These are phyloP conservation scores for Chloropsis hardwickii DNA, from an alignment of 2,113 vertebrate species.

Conservation along the genomic window DNA sequence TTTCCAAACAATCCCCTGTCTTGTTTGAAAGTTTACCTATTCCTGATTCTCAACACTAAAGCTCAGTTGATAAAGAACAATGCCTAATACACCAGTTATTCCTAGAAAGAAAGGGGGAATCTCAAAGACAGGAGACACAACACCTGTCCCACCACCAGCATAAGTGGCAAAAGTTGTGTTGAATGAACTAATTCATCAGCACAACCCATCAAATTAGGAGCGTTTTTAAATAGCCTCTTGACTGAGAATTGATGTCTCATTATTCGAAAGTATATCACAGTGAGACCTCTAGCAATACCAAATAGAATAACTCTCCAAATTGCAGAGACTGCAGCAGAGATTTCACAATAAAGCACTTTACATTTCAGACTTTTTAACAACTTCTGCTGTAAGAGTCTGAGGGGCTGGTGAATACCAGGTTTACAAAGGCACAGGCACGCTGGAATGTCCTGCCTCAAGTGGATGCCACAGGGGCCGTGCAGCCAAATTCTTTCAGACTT, in stretches of 20 bases:
- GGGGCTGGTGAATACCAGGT: constrained; percentile 7
- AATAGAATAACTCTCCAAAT: neutral
- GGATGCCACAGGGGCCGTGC: neutral
- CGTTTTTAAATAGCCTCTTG: constrained; percentile 46
- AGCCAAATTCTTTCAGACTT: constrained; percentile 18
- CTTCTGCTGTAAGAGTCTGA: neutral
- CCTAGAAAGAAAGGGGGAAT: neutral
- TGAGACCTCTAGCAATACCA: neutral
- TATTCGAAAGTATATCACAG: constrained; percentile 42
- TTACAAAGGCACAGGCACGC: neutral
- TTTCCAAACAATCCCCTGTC: neutral
- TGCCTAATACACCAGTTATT: neutral
- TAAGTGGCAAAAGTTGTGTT: neutral
- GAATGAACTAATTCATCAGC: constrained; percentile 28
- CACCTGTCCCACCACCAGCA: neutral
- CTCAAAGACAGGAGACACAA: neutral
- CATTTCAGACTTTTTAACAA: neutral
- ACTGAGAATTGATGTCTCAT: constrained; percentile 34
- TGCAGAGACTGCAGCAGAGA: neutral
- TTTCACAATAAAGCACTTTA: neutral
- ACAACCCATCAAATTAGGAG: neutral
- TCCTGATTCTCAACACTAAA: neutral
- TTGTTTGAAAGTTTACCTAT: neutral
- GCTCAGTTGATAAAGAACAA: neutral
- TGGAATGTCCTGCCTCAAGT: neutral